phyloP scores from a whole-genome alignment of 92 coral and sea anemone species.

The Zoanthus solanderi region DNA sequence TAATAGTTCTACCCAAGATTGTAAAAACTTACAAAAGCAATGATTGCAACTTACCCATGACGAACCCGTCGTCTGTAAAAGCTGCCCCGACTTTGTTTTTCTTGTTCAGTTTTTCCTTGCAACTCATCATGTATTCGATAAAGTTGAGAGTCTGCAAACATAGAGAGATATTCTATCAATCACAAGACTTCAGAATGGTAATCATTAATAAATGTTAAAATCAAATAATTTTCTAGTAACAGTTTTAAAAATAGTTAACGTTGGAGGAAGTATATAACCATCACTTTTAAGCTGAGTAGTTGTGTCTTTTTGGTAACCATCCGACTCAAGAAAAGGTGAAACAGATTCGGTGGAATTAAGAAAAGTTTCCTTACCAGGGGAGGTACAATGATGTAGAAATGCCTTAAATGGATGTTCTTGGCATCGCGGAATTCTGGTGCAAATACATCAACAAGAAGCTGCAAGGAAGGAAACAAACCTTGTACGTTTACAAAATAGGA shows the following conservation, averaged over 20 bases:
- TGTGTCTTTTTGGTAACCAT: too few relatives aligned
- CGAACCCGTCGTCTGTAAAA: slow-evolving; percentile 98
- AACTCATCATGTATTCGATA: slow-evolving; percentile 96
- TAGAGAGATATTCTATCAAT: background rate
- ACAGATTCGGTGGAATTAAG: too few relatives aligned
- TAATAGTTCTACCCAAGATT: too few relatives aligned
- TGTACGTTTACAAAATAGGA: background rate
- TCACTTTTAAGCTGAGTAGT: too few relatives aligned
- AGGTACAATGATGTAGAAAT: slow-evolving; percentile 95
- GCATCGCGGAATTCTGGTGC: slow-evolving; percentile 98
- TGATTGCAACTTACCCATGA: slow-evolving; percentile 80
- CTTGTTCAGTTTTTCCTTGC: slow-evolving; percentile 97
- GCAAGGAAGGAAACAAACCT: slow-evolving; percentile 4
- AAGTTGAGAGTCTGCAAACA: slow-evolving; percentile 87
- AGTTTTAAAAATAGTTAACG: too few relatives aligned
- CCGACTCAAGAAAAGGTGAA: too few relatives aligned
- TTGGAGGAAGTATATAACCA: too few relatives aligned
- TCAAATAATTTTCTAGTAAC: too few relatives aligned
- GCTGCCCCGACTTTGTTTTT: slow-evolving; percentile 99
- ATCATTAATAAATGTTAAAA: background rate
- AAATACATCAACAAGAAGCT: slow-evolving; percentile 98
- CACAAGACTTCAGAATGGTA: background rate
- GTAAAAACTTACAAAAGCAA: too few relatives aligned
- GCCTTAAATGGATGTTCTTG: slow-evolving; percentile 96
- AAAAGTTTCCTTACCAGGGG: slow-evolving; percentile 81